Evolutionary conservation across 2,113 vertebrate species (phyloP), one percentile per base, ranked within the genome.

Genomic region (Mormoops blainvillei): DNA sequence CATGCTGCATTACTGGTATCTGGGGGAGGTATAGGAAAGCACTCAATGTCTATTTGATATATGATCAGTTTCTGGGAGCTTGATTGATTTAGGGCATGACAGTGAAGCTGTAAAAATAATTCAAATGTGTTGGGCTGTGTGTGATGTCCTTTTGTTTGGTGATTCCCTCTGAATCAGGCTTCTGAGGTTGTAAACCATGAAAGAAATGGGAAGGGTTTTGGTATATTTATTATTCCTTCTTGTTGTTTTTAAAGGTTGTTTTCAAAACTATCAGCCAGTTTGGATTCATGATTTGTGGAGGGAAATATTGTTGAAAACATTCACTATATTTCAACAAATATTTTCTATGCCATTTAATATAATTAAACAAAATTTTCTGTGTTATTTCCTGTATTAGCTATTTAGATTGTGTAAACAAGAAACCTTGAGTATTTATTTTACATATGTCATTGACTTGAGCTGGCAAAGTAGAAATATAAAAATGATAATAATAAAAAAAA

Each of bases 51-150:
- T 91, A 14, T 50, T 48, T 96, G 95, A 97, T 93, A 45, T 70
- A 91, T 50, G 91, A 95, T 96, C 68, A 88, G 13, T 28, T 0
- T 13, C 76, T 63, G 41, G 43, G 43, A 96, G 26, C 31, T 31
- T 80, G 43, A 18, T 31, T 97, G 97, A 56, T 93, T 96, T 96
- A 97, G 86, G 85, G 85, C 65, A 82, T 78, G 31, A 12, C 33
- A 24, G 61, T 19, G 48, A 87, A 86, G 26, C 80, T 86, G 10
- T 52, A 76, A 56, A n/a, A n/a, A n/a, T n/a, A n/a, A n/a, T 88
- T 89, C 80, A 78, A 91, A 84, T 85, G 33, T 68, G 71, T 80
- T 88, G 28, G 38, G 86, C 41, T 84, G 28, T 1, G 1, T 84
- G 36, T 1, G 1, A 33, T 63, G 74, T 80, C 78, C 31, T 76